phyloP scores from a whole-genome alignment of 2,113 vertebrate species.

The mouse (Mus musculus) region DNA sequence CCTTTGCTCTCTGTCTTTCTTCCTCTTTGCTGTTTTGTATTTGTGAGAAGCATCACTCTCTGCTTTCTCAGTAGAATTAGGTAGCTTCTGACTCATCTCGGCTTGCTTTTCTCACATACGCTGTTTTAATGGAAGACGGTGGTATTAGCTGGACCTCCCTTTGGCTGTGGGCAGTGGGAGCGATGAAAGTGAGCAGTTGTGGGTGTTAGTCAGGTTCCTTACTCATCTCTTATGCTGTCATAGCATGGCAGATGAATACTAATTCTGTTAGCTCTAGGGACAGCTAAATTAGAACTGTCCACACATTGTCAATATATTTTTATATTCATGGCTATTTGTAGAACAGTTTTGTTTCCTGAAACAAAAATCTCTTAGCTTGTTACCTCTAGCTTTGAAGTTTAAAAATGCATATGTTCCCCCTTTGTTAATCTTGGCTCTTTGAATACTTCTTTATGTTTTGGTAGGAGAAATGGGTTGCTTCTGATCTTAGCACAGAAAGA shows the following conservation, averaged over 20 bases:
- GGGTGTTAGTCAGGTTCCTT: background rate
- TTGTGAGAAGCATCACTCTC: background rate
- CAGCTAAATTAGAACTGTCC: background rate
- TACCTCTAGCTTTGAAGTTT: conserved; percentile 23
- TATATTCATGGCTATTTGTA: background rate
- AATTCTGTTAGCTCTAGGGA: conserved; percentile 3
- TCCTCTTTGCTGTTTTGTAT: background rate
- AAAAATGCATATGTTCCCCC: background rate
- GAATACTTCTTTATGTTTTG: background rate
- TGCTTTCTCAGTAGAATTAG: background rate
- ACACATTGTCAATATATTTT: background rate
- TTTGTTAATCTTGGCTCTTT: conserved; percentile 18
- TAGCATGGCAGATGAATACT: background rate
- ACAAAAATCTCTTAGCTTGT: background rate
- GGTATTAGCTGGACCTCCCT: conserved; percentile 8
- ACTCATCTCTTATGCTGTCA: background rate
- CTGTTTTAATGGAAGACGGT: conserved; percentile 1
- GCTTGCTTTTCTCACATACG: background rate
- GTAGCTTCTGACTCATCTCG: background rate
- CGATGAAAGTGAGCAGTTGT: background rate
- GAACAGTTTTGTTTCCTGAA: background rate
- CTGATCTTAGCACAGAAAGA: background rate
- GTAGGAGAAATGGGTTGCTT: background rate
- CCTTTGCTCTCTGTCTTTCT: background rate
- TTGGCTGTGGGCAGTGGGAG: background rate